phyloP scores from a whole-genome alignment of 2,888 invertebrate species.

The Agrotis clavis region DNA sequence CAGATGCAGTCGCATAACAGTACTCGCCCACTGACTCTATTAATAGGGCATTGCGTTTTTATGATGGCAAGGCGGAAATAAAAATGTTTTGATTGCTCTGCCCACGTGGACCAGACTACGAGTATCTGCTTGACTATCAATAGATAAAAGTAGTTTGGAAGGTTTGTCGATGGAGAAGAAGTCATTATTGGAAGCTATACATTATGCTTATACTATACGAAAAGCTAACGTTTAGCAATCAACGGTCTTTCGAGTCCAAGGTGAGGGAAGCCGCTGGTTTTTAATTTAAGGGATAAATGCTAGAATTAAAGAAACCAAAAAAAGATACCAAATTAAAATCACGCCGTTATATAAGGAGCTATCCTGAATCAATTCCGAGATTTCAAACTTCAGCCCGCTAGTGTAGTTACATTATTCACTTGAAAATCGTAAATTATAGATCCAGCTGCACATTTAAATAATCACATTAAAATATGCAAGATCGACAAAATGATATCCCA shows the following conservation, averaged over 20 bases:
- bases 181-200: too few species aligned
- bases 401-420: conserved; percentile 8
- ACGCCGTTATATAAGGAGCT: too few species aligned
- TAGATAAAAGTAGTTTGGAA: conserved; percentile 12
- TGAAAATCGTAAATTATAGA: conserved; percentile 35
- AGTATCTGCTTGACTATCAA: conserved; percentile 16
- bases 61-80: conserved; percentile 57
- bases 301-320: background rate
- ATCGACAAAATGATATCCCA: conserved; percentile 46
- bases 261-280: too few species aligned
- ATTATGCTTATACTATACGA: background rate
- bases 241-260: too few species aligned
- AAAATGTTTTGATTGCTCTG: conserved; percentile 65
- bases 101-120: conserved; percentile 53
- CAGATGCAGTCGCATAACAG: conserved; percentile 59
- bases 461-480: conserved; percentile 35
- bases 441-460: conserved; percentile 27
- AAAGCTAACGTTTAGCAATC: background rate
- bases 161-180: background rate
- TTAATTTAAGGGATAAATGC: background rate
- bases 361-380: too few species aligned
- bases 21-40: conserved; percentile 64
- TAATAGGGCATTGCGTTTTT: conserved; percentile 65
- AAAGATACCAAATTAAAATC: too few species aligned
- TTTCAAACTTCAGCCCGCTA: too few species aligned